Evolutionary conservation across 1,140 invertebrate genomes (phyloP), one percentile per base, ranked within the genome.

Genomic region (Nasonia longicornis): DNA sequence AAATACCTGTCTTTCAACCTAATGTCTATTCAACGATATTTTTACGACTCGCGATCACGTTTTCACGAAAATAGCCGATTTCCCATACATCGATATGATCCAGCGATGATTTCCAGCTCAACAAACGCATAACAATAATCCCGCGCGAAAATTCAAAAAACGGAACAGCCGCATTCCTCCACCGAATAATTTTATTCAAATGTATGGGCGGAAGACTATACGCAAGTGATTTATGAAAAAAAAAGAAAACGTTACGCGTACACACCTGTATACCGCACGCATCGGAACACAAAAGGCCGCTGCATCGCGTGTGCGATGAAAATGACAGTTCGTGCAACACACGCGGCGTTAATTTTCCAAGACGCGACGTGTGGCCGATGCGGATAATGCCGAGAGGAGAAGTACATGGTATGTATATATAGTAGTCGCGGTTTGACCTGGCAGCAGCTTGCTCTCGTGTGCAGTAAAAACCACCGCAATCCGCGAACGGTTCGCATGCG

Each of bases 391-490:
- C 38, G 38, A 42, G 8, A 42, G 38, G 38, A 42, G 38, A 42
- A 42, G 10, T 42, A 10, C 10, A 42, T 42, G 38, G 38, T 42
- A 7, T 48, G 45, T 12, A 48, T 48, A 16, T 52, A 52, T 52
- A 52, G 48, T 52, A 52, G 52, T 58, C 52, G 52, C 52, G 16
- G 20, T 58, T 58, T 58, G 52, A 58, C 52, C 52, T n/a, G 20
- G 20, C 45, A 42, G 45, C 45, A 48, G 45, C 45, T 12, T 48
- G 45, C 52, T 58, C 52, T n/a, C 52, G 16, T 20, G 52, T 58
- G 52, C 52, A 58, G 52, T 58, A 58, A 58, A 58, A 58, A 58
- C 52, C 52, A 58, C 52, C 52, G 52, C 52, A 58, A 58, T 58
- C 52, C 45, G 52, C 52, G 52, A 58, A 58, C 52, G 20, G 52